Evolutionary conservation across 2,888 invertebrate species (phyloP), one percentile per base, ranked within the genome.

Genomic region (Netelia melanura): DNA sequence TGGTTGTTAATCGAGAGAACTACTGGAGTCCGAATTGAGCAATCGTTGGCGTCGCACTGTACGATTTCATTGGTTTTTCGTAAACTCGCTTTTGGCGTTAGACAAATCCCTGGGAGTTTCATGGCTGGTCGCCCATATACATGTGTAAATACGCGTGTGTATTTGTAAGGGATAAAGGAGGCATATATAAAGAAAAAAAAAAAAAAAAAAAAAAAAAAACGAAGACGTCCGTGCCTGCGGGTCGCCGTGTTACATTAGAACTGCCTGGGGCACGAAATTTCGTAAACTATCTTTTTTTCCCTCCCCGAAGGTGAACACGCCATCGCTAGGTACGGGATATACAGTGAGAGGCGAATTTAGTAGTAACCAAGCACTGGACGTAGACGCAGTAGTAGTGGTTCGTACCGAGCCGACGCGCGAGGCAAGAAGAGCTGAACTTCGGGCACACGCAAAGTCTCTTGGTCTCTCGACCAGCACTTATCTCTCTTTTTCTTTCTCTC

Each of bases 221-320:
- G 44, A 44, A 44, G 44, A 52, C 8, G 25, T 14, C 5, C 38
- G 38, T 38, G 43, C 21, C 30, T 38, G 62, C 43, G 23, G 52
- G 11, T 58, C 43, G 72, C 21, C 25, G 62, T 21, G 21, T 56
- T 67, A 76, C 61, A 58, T 48, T 58, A 64, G 9, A 64, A 67
- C 58, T 61, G 76, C 72, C 30, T 67, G 74, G 43, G 65, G 17
- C 56, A 38, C 23, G 52, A 21, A 65, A 76, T 76, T 67, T 76
- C 76, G 76, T 76, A 76, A 67, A 67, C 43, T 76, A 64, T 76
- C 43, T 67, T 3, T 54, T 14, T 54, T 3, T n/a, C n/a, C 54
- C n/a, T 54, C 17, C 38, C 38, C 38, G 1, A 38, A 38, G 38
- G 38, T 38, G 38, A 38, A 38, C 38, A 38, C 38, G 38, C 38